Base-by-base conservation (phyloP, 1,140 invertebrate genomes). In the Araneus ventricosus region DNA sequence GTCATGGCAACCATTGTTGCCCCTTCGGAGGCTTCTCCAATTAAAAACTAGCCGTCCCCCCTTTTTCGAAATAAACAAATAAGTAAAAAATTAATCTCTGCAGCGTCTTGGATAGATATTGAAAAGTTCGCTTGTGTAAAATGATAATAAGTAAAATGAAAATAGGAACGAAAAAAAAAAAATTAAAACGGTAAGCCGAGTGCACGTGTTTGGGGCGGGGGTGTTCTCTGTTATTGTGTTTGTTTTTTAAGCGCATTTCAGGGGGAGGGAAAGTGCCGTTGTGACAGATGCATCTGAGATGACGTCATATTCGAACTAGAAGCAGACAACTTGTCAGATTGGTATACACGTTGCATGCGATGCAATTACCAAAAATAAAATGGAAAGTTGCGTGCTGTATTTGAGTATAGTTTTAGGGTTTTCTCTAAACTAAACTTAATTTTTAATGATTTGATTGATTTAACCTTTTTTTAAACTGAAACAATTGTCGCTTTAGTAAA, bases 101-200 rank as follows among this genome's bases (percentile, higher is more conserved):
- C 84, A 37, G 37, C 70, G 67, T 90, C 70, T 90, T 59, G 45
- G 88, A 34, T 41, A 34, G 84, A 80, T 88, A 88, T 88, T 88
- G 88, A 80, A 90, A 80, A 52, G 39, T 88, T 75, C 34, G 61
- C 88, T 57, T 90, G 88, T 90, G 67, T 34, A 80, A 90, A 90
- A 90, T 79, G 88, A 80, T 90, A 90, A 90, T 90, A 90, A 90
- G 88, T 90, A 57, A 90, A 90, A 88, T 88, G 87, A 67, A 67
- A 84, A 45, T 84, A 39, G 80, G 67, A 2, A 75, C 41, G 39
- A 61, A 27, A n/a, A 39, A 80, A 59, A 39, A 39, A 79, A 79
- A 89, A 59, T 30, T 82, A 90, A 90, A 41, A 41, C 14, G 24
- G 34, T 24, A 30, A 52, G 39, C 52, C 39, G n/a, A 22, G 75